Conservation (phyloP, 2,888 invertebrate genomes). For the Plebejus melissa region DNA sequence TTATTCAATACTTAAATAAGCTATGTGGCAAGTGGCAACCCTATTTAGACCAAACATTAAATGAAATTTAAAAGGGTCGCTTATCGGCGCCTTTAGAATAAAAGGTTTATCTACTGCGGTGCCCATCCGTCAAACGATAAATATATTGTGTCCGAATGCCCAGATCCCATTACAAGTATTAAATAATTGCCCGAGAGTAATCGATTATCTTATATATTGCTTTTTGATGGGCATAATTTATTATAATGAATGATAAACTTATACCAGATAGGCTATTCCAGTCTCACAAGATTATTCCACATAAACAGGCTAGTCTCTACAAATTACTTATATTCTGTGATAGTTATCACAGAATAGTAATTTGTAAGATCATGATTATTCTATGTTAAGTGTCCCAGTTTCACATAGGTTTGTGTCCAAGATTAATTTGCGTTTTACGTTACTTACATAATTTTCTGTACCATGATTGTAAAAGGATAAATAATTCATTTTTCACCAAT, state of each 20-base stretch:
- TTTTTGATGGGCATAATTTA: constrained; percentile 21
- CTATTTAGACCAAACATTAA: constrained; percentile 18
- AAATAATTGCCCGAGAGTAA: constrained; percentile 24
- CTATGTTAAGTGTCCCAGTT: constrained; percentile 12
- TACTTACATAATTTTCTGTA: not conserved
- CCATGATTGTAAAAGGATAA: not conserved
- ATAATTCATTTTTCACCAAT: not conserved
- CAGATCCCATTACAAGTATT: constrained; percentile 18
- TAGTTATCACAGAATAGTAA: constrained; percentile 15
- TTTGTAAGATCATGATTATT: constrained; percentile 11
- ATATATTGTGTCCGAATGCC: constrained; percentile 20
- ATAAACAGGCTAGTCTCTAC: constrained; percentile 8
- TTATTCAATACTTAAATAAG: too few species aligned
- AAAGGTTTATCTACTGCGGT: constrained; percentile 63
- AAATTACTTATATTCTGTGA: constrained; percentile 1
- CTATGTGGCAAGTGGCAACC: not conserved
- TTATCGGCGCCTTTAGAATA: constrained; percentile 42
- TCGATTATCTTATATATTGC: constrained; percentile 24
- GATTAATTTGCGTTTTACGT: not conserved
- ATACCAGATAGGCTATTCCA: constrained; percentile 18
- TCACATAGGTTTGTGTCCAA: not conserved
- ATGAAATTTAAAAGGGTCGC: constrained; percentile 41
- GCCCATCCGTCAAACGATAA: constrained; percentile 56
- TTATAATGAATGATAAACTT: constrained; percentile 20
- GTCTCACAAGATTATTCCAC: constrained; percentile 8